Evolutionary conservation across 2,797 vertebrate species (phyloP), one percentile per base, ranked within the genome.

Genomic region (Oryzias sinensis): DNA sequence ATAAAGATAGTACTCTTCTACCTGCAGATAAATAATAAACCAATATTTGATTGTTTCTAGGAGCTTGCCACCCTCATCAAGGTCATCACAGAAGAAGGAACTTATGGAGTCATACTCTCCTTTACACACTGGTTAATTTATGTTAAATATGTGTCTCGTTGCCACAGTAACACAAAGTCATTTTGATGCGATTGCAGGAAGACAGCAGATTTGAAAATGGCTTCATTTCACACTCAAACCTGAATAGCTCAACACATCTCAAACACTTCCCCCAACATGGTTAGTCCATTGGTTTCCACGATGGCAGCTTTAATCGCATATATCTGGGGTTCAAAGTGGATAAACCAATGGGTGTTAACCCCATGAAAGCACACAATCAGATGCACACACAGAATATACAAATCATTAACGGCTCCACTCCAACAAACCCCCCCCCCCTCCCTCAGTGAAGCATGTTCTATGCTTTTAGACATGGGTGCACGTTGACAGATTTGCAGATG

Each of bases 291-390:
- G 33, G 8, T 37, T 37, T 11, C 33, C 33, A 37, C 9, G 11
- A 3, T 3, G 33, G 33, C 8, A 48, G 48, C 80, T 80, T 83
- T 82, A 77, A 81, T 72, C 71, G 80, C 66, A 17, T 70, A 53
- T 77, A 82, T 80, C 78, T 81, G 68, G 22, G 74, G 76, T 77
- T 85, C 63, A 29, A 80, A 79, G 76, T n/a, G 67, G 80, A 86
- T 87, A 84, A 85, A 76, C 62, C 74, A 58, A 72, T 29, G 50
- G 59, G 61, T 57, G 63, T 67, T 81, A 59, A 22, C 22, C 68
- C 70, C 66, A 74, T 70, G 57, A 76, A 73, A 67, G 76, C 72
- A 77, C 63, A 70, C 64, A 80, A 87, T 84, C 74, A 73, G 16
- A 70, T 59, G 63, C 46, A 54, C 65, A 49, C 78, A 47, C 53